phyloP scores from a whole-genome alignment of 2,113 vertebrate species.

The Xerus inauris region DNA sequence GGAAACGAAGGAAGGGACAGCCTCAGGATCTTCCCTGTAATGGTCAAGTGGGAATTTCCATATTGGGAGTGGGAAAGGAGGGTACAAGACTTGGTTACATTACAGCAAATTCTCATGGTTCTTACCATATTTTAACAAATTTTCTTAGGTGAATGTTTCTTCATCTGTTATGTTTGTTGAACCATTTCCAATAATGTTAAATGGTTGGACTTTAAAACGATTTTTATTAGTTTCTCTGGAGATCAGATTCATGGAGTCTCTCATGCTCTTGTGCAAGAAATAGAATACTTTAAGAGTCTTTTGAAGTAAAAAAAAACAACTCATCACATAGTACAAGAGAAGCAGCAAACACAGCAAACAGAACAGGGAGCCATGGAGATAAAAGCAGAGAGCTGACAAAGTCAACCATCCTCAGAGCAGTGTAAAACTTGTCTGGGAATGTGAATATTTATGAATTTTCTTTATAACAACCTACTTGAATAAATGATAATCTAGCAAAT shows the following conservation, averaged over 20 bases:
- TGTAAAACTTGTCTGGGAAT: neutral
- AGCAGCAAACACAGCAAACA: neutral
- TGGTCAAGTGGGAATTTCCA: neutral
- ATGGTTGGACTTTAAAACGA: neutral
- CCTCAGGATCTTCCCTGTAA: neutral
- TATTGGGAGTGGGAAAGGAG: neutral
- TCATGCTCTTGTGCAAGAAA: neutral
- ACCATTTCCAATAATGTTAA: neutral
- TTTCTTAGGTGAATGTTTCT: neutral
- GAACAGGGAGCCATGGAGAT: neutral
- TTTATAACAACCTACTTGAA: neutral
- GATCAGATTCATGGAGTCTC: neutral
- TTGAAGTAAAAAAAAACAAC: neutral
- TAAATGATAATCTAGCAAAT: neutral
- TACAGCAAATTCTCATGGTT: neutral
- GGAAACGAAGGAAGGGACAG: neutral
- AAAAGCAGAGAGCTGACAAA: neutral
- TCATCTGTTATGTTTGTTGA: neutral
- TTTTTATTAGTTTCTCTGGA: neutral
- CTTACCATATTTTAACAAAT: neutral
- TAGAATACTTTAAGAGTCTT: neutral
- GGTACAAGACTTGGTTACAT: neutral
- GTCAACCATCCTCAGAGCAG: neutral
- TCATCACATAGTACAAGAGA: neutral
- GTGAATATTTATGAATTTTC: neutral